Base-by-base conservation (phyloP, 2,888 invertebrate genomes). In the Sabatieria punctata region DNA sequence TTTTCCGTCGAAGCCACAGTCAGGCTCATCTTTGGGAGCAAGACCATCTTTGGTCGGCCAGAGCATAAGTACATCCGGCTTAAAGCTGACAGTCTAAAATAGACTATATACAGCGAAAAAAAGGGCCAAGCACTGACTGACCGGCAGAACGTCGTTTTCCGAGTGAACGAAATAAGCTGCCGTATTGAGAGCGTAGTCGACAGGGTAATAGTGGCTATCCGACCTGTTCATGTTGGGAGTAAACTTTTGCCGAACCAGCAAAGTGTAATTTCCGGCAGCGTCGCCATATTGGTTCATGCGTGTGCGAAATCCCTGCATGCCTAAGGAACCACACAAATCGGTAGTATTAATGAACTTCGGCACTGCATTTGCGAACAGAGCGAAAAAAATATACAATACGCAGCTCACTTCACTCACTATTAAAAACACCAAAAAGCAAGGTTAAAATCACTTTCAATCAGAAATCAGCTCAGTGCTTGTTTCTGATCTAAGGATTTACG, bases 301-400 rank as follows among this genome's bases (percentile, higher is more conserved):
- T 11, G 93, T 86, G 51, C 80, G 80, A 64, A 88, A 82, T 19
- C 95, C 95, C 46, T 86, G 84, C 59, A 93, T 79, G 76, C 93
- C 91, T 91, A 19, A 3, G 15, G 22, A 21, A 19, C 4, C 21
- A 19, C 18, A 4, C 39, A 15, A 21, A 22, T 8, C 30, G 15
- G 8, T 30, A 30, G 15, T 30, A 30, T 15, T 30, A n/a, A n/a
- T n/a, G n/a, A n/a, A n/a, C n/a, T n/a, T n/a, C n/a, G n/a, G n/a
- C n/a, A n/a, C n/a, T n/a, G n/a, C n/a, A n/a, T n/a, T n/a, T n/a
- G n/a, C n/a, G n/a, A n/a, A n/a, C n/a, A n/a, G n/a, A n/a, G n/a
- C n/a, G n/a, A n/a, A n/a, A n/a, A n/a, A n/a, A n/a, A n/a, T n/a
- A n/a, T n/a, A n/a, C n/a, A n/a, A n/a, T n/a, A n/a, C n/a, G n/a